These are phyloP conservation scores for Australoheros scitulus DNA, from an alignment of 2,113 vertebrate species.

Conservation along the genomic window DNA sequence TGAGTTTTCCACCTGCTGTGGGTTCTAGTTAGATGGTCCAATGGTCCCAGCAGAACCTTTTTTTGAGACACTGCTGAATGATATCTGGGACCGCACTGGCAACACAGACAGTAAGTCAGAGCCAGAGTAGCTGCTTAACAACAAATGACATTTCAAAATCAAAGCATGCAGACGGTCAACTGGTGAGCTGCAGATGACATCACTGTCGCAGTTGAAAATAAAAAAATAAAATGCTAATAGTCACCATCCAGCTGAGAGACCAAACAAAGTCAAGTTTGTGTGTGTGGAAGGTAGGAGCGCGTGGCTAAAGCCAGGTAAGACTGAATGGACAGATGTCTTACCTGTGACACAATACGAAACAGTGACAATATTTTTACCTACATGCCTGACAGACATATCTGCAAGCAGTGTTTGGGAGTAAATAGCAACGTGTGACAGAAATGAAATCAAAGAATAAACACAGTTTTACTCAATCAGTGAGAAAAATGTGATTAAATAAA, in stretches of 20 bases:
- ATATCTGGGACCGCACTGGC: background rate
- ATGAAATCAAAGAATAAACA: background rate
- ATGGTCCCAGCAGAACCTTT: background rate
- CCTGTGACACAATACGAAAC: rapidly evolving
- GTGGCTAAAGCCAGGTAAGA: background rate
- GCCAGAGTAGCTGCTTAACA: too few relatives aligned
- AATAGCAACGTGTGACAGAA: background rate
- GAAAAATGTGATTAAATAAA: background rate
- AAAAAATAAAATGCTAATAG: too few relatives aligned
- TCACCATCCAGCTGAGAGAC: too few relatives aligned
- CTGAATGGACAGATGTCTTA: background rate
- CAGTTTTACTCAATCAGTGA: background rate
- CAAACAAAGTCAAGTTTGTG: too few relatives aligned
- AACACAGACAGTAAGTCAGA: background rate
- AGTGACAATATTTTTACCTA: rapidly evolving
- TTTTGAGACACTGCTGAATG: background rate
- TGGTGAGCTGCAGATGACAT: too few relatives aligned
- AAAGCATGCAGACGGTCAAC: too few relatives aligned
- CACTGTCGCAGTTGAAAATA: too few relatives aligned
- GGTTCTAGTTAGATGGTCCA: background rate
- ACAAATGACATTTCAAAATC: too few relatives aligned
- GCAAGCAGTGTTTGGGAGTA: background rate
- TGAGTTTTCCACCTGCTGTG: background rate
- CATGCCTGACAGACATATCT: background rate
- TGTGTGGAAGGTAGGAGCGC: too few relatives aligned